Evolutionary conservation across 2,888 invertebrate genomes (phyloP).

Genomic region (Drosophila pseudotalamancana): DNA sequence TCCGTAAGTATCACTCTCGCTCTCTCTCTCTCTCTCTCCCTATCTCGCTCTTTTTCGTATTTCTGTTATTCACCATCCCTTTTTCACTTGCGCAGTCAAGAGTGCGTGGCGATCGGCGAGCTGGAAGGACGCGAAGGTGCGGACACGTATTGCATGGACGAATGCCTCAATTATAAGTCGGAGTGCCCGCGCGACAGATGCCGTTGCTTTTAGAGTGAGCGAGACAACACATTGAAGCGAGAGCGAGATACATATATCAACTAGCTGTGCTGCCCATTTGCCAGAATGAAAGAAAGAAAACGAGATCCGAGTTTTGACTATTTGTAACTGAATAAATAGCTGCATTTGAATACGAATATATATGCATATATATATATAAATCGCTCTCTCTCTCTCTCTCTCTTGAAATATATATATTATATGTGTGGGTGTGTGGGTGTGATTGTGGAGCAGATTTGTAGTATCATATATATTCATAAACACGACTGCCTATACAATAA

Average conservation of each 20-base stretch:
- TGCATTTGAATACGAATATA: conserved; percentile 35
- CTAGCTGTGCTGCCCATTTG: conserved; percentile 76
- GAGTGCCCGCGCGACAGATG: conserved; percentile 90
- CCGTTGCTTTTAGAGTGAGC: conserved; percentile 85
- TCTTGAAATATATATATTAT: neutral
- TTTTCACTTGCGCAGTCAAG: conserved; percentile 86
- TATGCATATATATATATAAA: conserved; percentile 1
- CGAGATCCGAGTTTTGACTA: conserved; percentile 10
- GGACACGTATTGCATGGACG: conserved; percentile 93
- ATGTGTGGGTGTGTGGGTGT: conserved; percentile 11
- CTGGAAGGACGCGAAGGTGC: conserved; percentile 90
- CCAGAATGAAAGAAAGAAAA: conserved; percentile 35
- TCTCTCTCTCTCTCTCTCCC: neutral
- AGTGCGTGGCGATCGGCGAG: conserved; percentile 93
- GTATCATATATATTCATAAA: neutral
- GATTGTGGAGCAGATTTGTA: conserved; percentile 16
- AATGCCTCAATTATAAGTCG: conserved; percentile 92
- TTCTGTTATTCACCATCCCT: neutral
- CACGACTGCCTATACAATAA: too few species aligned
- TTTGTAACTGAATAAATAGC: conserved; percentile 25
- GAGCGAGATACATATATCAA: conserved; percentile 19
- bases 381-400: too few species aligned
- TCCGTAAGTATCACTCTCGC: conserved; percentile 88
- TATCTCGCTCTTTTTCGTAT: neutral
- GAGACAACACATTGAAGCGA: conserved; percentile 6